Base-by-base conservation (phyloP, 2,113 vertebrate genomes). In the Pseudopipra pipra region DNA sequence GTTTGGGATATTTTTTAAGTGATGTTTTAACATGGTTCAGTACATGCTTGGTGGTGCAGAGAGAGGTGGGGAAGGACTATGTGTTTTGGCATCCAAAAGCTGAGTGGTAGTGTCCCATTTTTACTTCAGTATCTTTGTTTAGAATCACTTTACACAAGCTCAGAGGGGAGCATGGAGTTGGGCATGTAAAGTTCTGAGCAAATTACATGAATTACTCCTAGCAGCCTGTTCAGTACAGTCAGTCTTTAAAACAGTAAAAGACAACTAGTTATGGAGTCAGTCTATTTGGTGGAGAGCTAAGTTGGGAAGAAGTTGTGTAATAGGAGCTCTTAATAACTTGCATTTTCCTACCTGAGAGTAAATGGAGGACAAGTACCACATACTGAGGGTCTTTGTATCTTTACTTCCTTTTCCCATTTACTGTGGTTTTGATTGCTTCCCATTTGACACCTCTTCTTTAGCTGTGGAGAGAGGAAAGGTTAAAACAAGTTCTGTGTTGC, bases 1-100 rank as follows among this genome's bases (percentile, higher is more conserved):
- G 11, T 22, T 22, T 4, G 2, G 7, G 0, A 0, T n/a, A 17
- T 47, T 71, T 47, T 56, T 83, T 39, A 14, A 3, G 1, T 27
- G 6, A 10, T 61, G 8, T 58, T 89, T 52, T 81, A 52, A 27
- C 4, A 3, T 44, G 18, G 21, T 77, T 84, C 8, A 20, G 5
- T 65, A 28, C 17, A 2, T 8, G 3, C 37, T 79, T 71, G 12
- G 15, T 12, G 6, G 35, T 71, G 12, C 0, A 1, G 21, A 35
- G 46, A 58, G 49, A 56, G n/a, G 1, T 39, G 11, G 19, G 35
- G 31, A 65, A 74, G 30, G 52, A 8, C 37, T 55, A 18, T 6
- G 20, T 70, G 8, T 49, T 11, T 55, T 5, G 44, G 56, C 17
- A 56, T 54, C 21, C 0, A 0, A 63, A 52, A 20, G 31, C 43